Base-by-base conservation (phyloP, 2,113 vertebrate genomes). In the Stictonetta naevosa region DNA sequence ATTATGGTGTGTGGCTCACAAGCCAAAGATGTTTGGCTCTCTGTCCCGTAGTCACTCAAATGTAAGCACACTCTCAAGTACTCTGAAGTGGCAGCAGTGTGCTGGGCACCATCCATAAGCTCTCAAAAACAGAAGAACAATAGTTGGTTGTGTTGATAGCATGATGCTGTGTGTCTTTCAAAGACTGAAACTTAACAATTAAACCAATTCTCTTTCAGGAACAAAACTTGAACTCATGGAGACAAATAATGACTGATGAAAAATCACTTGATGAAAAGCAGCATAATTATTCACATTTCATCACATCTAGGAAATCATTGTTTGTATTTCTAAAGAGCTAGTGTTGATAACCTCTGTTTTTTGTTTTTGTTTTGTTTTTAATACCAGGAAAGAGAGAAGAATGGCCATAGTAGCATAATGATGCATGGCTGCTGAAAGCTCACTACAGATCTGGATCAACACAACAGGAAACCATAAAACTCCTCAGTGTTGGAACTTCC, bases 381-480 rank as follows among this genome's bases (percentile, higher is more conserved):
- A 50, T 88, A 90, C 29, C 80, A 91, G 82, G 82, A 93, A 93
- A 88, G 87, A 59, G 63, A 90, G 55, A 87, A 96, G 74, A 96
- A 91, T 15, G 4, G 62, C 28, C 31, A 34, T 6, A 66, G 76
- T 22, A 91, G 36, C 33, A 22, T 89, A 91, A 85, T 20, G 62
- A 95, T 89, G 29, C 62, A 67, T 44, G 40, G 56, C 25, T 92
- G 69, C 50, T 79, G 72, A 86, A 79, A 95, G 40, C 56, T 86
- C 6, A 33, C 79, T 93, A 84, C 60, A 83, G 64, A 86, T 92
- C 88, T 77, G 14, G 26, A 69, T 59, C 73, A 76, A 56, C 48
- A 50, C 40, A 95, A 84, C 33, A 92, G 88, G 62, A 95, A 96
- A 96, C 50, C 25, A 67, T 26, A 94, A 88, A 95, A 92, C 67